Evolutionary conservation across 2,888 invertebrate species (phyloP).

Genomic region (Ormyrus thymus): DNA sequence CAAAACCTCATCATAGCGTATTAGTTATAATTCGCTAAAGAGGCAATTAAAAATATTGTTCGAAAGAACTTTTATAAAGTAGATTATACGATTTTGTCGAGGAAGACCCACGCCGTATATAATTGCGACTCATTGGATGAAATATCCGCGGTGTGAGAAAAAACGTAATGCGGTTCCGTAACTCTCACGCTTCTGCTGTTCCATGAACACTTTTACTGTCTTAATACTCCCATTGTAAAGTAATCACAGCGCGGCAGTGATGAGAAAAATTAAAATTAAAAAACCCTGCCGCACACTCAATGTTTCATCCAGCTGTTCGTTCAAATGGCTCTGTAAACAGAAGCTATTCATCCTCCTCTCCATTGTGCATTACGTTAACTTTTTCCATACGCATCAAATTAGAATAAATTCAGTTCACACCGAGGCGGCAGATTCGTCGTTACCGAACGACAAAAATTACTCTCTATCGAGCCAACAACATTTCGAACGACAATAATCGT

Average conservation of each 20-base stretch:
- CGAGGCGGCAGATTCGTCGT: too few relatives aligned
- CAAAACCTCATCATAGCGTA: not conserved
- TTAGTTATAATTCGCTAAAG: not conserved
- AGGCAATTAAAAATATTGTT: too few relatives aligned
- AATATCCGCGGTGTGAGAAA: slow-evolving; percentile 21
- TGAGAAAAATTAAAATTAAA: slow-evolving; percentile 19
- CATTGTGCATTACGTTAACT: not conserved
- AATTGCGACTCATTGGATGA: not conserved
- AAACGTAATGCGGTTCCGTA: not conserved
- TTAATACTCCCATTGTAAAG: not conserved
- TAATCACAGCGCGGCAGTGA: not conserved
- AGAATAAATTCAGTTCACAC: too few relatives aligned
- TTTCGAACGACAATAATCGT: too few relatives aligned
- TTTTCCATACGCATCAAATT: too few relatives aligned
- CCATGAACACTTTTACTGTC: slow-evolving; percentile 15
- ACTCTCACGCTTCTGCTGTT: slow-evolving; percentile 17
- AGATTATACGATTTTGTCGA: too few relatives aligned
- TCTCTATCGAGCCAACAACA: too few relatives aligned
- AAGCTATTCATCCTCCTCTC: too few relatives aligned
- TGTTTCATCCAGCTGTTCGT: not conserved
- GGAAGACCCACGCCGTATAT: too few relatives aligned
- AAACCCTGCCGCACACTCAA: not conserved
- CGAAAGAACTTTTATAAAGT: too few relatives aligned
- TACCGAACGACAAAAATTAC: too few relatives aligned
- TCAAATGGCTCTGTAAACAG: not conserved